phyloP scores from a whole-genome alignment of 1,140 invertebrate species.

The Protaetia brevitarsis region DNA sequence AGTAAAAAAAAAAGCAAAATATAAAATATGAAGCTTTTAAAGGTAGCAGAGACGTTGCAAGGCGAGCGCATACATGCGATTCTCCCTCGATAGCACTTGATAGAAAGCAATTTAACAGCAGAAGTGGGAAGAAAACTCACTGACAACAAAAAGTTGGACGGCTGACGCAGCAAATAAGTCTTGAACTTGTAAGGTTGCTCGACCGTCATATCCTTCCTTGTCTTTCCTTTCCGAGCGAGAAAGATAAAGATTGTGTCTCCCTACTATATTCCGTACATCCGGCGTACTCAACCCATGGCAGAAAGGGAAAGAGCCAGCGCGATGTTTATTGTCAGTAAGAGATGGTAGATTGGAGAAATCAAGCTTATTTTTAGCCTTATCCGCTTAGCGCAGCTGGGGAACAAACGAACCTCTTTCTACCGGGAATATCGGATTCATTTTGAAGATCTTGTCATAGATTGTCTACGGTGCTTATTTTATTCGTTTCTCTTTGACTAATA shows the following conservation, averaged over 20 bases:
- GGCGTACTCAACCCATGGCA: background rate
- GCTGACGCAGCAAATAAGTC: conserved; percentile 7
- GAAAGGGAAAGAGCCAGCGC: background rate
- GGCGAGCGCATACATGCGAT: background rate
- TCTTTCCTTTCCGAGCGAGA: background rate
- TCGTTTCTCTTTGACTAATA: background rate
- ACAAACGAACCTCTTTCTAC: background rate
- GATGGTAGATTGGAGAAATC: background rate
- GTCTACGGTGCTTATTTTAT: background rate
- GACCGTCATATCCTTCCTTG: background rate
- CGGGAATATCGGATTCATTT: background rate
- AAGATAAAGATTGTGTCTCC: background rate
- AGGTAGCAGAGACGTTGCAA: background rate
- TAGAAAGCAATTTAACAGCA: conserved; percentile 1
- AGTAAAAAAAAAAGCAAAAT: no score
- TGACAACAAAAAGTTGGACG: conserved; percentile 3
- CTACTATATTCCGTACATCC: conserved; percentile 2
- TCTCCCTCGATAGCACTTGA: background rate
- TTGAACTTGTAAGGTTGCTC: conserved; percentile 15
- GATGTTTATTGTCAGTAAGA: background rate
- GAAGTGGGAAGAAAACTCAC: conserved; percentile 15
- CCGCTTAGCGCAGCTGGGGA: background rate
- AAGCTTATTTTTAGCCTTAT: conserved; percentile 14
- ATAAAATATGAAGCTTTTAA: no score
- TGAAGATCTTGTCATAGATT: background rate